Base-by-base conservation (phyloP, 1,140 invertebrate genomes). In the Nautilus pompilius region DNA sequence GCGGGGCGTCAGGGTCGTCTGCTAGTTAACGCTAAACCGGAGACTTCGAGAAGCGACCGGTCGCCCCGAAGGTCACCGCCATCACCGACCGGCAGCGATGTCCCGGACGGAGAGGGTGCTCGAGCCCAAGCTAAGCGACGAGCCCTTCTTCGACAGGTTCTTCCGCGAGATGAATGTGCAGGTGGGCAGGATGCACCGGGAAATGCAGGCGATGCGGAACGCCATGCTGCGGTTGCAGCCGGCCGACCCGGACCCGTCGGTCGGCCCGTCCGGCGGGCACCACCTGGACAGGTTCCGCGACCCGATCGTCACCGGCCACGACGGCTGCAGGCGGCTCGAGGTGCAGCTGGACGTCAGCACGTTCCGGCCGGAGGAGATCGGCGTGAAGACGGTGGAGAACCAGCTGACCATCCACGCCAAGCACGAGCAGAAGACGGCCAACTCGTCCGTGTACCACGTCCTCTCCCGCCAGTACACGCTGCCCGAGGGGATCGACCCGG, bases 301-400 rank as follows among this genome's bases (percentile, higher is more conserved):
- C 2, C 41, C 30, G 15, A 58, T 67, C 15, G 45, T 62, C 2
- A 63, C 29, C 4, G 55, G 68, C 8, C 49, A 55, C 24, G 70
- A 72, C 46, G 70, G 65, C 15, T 60, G 36, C 32, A 57, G 60
- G 49, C 34, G 36, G 10, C 29, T 53, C n/a, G 55, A 66, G 33
- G 20, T 68, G 4, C 30, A 88, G 33, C 77, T 93, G n/a, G 91
- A 95, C 73, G 88, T 92, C 0, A 87, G 91, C 70, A 89, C 93
- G 70, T 92, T 91, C 81, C 82, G 88, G 6, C 90, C 91, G 0
- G 89, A 92, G 62, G 90, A 93, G 83, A 89, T 95, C 33, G 89
- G 88, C 17, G 91, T 95, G 0, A 94, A 93, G 80, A 90, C 90
- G 0, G 85, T 88, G 24, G 91, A 91, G 70, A 90, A 90, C 75